Evolutionary conservation across 2,113 vertebrate genomes (phyloP), one percentile per base, ranked within the genome.

Genomic region (Brienomyrus longianalis): DNA sequence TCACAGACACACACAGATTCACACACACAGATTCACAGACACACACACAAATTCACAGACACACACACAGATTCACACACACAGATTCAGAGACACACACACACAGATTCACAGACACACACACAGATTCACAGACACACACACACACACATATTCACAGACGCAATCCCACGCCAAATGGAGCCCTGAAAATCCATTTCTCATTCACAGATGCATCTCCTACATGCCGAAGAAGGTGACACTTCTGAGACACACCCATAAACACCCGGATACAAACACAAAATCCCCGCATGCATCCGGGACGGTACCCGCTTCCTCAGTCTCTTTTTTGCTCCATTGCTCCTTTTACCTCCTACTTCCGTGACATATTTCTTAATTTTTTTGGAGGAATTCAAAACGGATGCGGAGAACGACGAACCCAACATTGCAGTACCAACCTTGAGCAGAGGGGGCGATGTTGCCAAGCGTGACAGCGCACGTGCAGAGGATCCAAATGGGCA

Each of bases 281-380:
- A 39, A 35, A 43, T 80, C 19, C 35, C 15, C 13, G 5, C 31
- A 43, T 6, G 35, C 74, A 43, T 80, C 74, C 13, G 5, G 35
- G 2, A 21, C 5, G 2, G 35, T 43, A 43, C 19, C 74, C 35
- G 0, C 35, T 19, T 43, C 13, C 74, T 1, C 70, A 39, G 27
- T 17, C 27, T 77, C 70, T 95, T 95, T 94, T 94, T 94, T 56
- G 17, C 94, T 94, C 94, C 94, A 94, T 91, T 91, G 90, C 31
- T 80, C 35, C 35, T 80, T 80, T 39, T 80, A 19, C 35, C 15
- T 80, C 88, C 93, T 91, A 90, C 92, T 90, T 9, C 83, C 83
- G 45, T 21, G 17, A 43, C 7, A 3, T 84, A 84, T n/a, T 48
- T 23, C 62, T 70, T 70, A 13, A 31, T 70, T n/a, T 21, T n/a